Base-by-base conservation (phyloP, 2,113 vertebrate genomes). In the Oxyruncus cristatus region DNA sequence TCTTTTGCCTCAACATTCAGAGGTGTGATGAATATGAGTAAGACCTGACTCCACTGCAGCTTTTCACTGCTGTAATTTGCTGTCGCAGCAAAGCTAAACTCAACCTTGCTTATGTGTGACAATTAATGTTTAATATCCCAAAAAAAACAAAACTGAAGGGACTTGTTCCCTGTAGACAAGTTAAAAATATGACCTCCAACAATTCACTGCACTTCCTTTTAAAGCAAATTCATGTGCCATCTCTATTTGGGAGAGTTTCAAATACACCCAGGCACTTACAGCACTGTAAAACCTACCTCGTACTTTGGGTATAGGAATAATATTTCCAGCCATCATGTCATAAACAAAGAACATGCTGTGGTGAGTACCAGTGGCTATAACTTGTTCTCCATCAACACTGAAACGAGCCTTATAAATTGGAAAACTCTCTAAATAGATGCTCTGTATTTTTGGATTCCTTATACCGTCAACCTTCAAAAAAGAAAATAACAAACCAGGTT, bases 291-390 rank as follows among this genome's bases (percentile, higher is more conserved):
- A 72, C 98, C 22, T 95, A 99, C 99, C 99, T 98, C 98, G 97
- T 83, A 99, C 96, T 42, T 96, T 84, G 80, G 98, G 78, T 9
- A 99, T 97, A 7, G 99, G 99, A 87, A 96, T 97, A 55, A 99
- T 95, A 4, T 92, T 98, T 66, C 99, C 99, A 95, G 98, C 98
- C 97, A 99, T 98, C 99, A 99, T 99, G 94, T 99, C 98, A 67
- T 99, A 99, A 70, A 99, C 95, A 94, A 99, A 99, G 97, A 99
- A 99, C 96, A 99, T 97, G 66, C 98, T 99, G 95, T 99, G 99
- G 66, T 88, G 98, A 46, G 97, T 86, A 55, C 99, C 98, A 5
- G 99, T 99, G 73, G 99, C 99, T 92, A 99, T 98, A 95, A 99
- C 98, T 65, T 98, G 97, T 56, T 99, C 98, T 11, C 99, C 99